phyloP scores from a whole-genome alignment of 2,888 invertebrate genomes.

The Lithophane semibrunnea region DNA sequence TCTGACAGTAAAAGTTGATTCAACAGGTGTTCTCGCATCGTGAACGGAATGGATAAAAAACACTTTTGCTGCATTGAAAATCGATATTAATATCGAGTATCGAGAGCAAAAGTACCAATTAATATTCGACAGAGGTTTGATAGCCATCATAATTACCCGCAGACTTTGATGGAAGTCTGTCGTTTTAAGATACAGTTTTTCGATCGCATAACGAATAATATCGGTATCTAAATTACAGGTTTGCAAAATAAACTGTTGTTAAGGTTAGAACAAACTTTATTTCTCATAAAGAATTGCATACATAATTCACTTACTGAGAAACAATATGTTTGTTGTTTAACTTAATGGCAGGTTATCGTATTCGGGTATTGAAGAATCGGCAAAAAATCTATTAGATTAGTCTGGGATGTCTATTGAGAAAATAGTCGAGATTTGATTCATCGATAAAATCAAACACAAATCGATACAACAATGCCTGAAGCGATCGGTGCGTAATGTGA shows the following conservation, averaged over 20 bases:
- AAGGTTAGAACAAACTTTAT: too few species aligned
- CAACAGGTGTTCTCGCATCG: slow-evolving; percentile 47
- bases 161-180: slow-evolving; percentile 57
- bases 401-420: slow-evolving; percentile 10
- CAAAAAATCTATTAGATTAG: slow-evolving; percentile 53
- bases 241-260: slow-evolving; percentile 62
- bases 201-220: slow-evolving; percentile 46
- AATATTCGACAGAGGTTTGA: slow-evolving; percentile 58
- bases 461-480: slow-evolving; percentile 46
- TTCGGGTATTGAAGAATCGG: slow-evolving; percentile 22
- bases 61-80: slow-evolving; percentile 55
- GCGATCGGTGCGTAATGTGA: slow-evolving; percentile 57
- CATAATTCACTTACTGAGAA: too few species aligned
- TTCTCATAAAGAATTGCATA: too few species aligned
- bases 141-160: slow-evolving; percentile 56
- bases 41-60: slow-evolving; percentile 40
- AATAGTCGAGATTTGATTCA: slow-evolving; percentile 23
- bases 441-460: slow-evolving; percentile 47
- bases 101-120: slow-evolving; percentile 64
- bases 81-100: slow-evolving; percentile 59
- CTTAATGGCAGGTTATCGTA: slow-evolving; percentile 50
- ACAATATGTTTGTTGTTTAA: too few species aligned
- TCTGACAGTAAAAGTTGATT: slow-evolving; percentile 42
- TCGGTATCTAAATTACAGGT: slow-evolving; percentile 52
- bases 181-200: slow-evolving; percentile 46